Percentiles rank a stretch among this genome's conserved stretches.
Conservation (phyloP, 2,797 vertebrate genomes). For the Danio choprae region DNA sequence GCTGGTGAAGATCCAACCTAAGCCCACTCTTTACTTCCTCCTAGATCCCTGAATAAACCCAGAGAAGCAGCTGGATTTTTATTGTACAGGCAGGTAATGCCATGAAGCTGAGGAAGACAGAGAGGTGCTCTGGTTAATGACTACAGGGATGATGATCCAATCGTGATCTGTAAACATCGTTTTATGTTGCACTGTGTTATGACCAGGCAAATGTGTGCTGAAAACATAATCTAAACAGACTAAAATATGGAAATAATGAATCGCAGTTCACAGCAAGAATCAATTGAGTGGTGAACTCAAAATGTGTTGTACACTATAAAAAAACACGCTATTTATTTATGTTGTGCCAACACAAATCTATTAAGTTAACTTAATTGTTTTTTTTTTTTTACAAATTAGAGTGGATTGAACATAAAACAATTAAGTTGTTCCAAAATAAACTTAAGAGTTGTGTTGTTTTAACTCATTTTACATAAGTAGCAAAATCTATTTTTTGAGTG, state of each 20-base stretch:
- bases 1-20: constrained; percentile 33
- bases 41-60: constrained; percentile 61
- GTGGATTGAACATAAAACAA: too few species aligned
- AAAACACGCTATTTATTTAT: too few species aligned
- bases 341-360: too few species aligned
- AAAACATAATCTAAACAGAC: neutral
- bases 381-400: too few species aligned
- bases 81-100: constrained; percentile 70
- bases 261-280: neutral
- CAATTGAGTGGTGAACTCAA: neutral
- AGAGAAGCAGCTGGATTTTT: constrained; percentile 71
- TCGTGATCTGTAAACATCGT: constrained; percentile 22
- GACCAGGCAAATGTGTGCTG: neutral
- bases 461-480: too few species aligned
- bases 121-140: constrained; percentile 57
- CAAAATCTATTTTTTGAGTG: too few species aligned
- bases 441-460: too few species aligned
- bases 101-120: constrained; percentile 73
- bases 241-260: neutral
- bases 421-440: too few species aligned
- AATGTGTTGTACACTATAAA: too few species aligned
- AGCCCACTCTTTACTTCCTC: constrained; percentile 26
- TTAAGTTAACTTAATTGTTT: too few species aligned
- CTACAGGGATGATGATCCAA: constrained; percentile 25
- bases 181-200: constrained; percentile 10